phyloP scores from a whole-genome alignment of 35 echinoderm and acorn worm species.

The Nesometra sesokonis region DNA sequence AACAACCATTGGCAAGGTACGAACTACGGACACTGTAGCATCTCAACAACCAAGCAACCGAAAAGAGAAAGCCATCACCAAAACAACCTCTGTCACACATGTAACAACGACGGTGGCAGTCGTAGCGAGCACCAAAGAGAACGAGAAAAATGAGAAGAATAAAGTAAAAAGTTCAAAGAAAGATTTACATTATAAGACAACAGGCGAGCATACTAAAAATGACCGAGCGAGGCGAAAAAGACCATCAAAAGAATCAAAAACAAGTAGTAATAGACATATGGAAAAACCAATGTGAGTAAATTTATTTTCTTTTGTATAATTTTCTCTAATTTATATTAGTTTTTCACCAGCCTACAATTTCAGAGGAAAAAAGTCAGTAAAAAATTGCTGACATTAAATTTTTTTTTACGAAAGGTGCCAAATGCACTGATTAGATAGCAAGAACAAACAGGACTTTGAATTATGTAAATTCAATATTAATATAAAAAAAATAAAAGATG shows the following conservation, averaged over 20 bases:
- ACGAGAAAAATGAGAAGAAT: neutral
- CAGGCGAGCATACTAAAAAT: neutral
- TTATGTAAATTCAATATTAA: no score
- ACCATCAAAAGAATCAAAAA: neutral
- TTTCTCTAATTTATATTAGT: no score
- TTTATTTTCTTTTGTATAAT: neutral
- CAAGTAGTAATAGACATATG: neutral
- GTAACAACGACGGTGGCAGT: constrained; percentile 13
- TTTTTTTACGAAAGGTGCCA: no score
- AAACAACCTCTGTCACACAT: constrained; percentile 2
- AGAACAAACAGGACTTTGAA: no score
- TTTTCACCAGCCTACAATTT: no score
- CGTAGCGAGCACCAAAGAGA: constrained; percentile 1
- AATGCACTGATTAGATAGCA: no score
- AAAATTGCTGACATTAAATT: no score
- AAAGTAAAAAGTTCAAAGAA: neutral
- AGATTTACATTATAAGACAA: neutral
- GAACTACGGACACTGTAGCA: constrained; percentile 47
- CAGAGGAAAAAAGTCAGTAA: no score
- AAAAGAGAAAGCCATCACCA: constrained; percentile 19
- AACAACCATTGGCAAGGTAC: constrained; percentile 71
- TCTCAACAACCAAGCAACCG: constrained; percentile 20
- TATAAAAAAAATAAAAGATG: no score
- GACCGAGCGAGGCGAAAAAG: neutral
- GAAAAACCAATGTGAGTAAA: neutral